phyloP scores from a whole-genome alignment of 2,888 invertebrate genomes.

The Isoperla grammatica region DNA sequence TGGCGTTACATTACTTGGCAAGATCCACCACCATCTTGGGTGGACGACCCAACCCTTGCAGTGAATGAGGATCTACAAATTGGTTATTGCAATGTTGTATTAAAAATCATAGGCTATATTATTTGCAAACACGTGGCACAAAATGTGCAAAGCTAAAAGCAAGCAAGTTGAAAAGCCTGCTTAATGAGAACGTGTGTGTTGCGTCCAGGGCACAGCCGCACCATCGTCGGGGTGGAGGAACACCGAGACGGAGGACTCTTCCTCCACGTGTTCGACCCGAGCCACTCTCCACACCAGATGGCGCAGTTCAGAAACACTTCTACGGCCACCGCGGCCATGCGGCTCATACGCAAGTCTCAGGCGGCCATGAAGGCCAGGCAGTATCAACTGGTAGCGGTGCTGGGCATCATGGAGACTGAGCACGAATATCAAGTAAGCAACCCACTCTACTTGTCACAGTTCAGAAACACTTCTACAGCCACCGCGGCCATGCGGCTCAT shows the following conservation, averaged over 20 bases:
- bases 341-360: conserved; percentile 66
- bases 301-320: conserved; percentile 54
- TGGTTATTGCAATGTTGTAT: too few species aligned
- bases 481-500: conserved; percentile 58
- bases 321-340: conserved; percentile 54
- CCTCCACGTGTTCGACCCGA: conserved; percentile 78
- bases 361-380: conserved; percentile 74
- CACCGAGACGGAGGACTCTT: conserved; percentile 58
- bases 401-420: conserved; percentile 65
- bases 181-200: too few species aligned
- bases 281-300: conserved; percentile 77
- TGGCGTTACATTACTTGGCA: too few species aligned
- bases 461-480: conserved; percentile 54
- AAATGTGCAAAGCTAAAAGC: too few species aligned
- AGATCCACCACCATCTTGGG: too few species aligned
- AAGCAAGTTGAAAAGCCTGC: too few species aligned
- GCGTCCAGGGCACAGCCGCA: conserved; percentile 73
- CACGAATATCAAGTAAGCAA: conserved; percentile 63
- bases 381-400: conserved; percentile 79
- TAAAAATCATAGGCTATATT: too few species aligned
- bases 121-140: too few species aligned
- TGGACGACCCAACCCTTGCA: too few species aligned
- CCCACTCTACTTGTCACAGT: conserved; percentile 49
- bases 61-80: too few species aligned
- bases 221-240: conserved; percentile 83